Evolutionary conservation across 2,888 invertebrate species (phyloP).

Genomic region (Campoplex nolae): DNA sequence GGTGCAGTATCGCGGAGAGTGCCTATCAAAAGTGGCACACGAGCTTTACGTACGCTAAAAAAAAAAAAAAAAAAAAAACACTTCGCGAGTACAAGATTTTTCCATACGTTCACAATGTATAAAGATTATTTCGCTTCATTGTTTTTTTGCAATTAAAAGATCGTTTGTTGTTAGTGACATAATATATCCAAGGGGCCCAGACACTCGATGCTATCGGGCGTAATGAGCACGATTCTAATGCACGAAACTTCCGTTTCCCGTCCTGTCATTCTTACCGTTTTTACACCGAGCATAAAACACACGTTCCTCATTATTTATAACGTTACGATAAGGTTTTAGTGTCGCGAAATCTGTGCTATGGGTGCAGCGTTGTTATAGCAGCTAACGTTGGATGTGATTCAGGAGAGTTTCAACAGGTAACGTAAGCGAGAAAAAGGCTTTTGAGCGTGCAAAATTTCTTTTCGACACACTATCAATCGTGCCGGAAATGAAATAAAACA

Average conservation of each 20-base stretch:
- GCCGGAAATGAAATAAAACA: not conserved
- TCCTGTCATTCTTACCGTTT: not conserved
- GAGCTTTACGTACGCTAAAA: slow-evolving; percentile 11
- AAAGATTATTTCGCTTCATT: not conserved
- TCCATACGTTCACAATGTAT: not conserved
- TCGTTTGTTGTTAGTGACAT: not conserved
- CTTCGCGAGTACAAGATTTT: slow-evolving; percentile 14
- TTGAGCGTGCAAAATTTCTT: not conserved
- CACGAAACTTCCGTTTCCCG: slow-evolving; percentile 20
- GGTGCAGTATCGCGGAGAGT: slow-evolving; percentile 27
- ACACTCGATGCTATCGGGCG: not conserved
- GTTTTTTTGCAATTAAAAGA: not conserved
- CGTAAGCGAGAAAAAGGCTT: not conserved
- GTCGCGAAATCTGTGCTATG: not conserved
- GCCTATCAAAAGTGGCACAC: slow-evolving; percentile 60
- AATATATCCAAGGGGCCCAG: not conserved
- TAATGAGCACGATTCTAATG: not conserved
- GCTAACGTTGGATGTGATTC: not conserved
- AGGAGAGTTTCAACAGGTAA: not conserved
- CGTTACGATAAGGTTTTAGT: not conserved
- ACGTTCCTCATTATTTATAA: not conserved
- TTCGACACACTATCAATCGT: not conserved
- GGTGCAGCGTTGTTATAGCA: not conserved
- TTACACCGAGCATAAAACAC: not conserved
- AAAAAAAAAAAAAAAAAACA: not conserved